phyloP scores from a whole-genome alignment of 2,113 vertebrate species.

The Hyperoodon ampullatus region DNA sequence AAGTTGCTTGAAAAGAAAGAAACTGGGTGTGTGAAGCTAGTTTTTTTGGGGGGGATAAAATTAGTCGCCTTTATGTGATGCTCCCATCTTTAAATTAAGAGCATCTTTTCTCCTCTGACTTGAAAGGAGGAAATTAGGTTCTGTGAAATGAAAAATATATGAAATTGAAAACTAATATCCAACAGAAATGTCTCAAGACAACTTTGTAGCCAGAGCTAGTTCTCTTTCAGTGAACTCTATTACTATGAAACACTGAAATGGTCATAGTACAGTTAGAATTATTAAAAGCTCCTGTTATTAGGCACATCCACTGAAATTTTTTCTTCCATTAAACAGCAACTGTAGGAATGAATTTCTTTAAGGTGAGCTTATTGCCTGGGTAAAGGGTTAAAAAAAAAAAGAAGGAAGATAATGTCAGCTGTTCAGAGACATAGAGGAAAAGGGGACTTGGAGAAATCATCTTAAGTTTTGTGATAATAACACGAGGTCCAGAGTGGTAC shows the following conservation, averaged over 20 bases:
- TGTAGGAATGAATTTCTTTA: slow-evolving; percentile 1
- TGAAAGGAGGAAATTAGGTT: slow-evolving; percentile 32
- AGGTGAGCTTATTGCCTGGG: neutral
- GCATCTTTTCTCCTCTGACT: neutral
- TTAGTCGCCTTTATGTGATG: neutral
- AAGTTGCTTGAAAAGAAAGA: neutral
- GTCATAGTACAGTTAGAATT: neutral
- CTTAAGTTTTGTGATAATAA: neutral
- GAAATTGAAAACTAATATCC: neutral
- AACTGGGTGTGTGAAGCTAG: neutral
- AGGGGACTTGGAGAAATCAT: neutral
- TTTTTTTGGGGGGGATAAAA: neutral
- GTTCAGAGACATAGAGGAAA: neutral
- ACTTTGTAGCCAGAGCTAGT: neutral
- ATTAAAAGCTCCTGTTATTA: neutral
- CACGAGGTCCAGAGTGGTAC: neutral
- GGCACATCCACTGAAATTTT: neutral
- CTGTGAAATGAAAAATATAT: slow-evolving; percentile 10
- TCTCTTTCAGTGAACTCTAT: neutral
- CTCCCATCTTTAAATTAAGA: slow-evolving; percentile 31
- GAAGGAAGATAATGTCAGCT: neutral
- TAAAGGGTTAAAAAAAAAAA: neutral
- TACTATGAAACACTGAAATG: neutral
- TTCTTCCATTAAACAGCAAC: neutral
- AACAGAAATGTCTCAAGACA: neutral